Evolutionary conservation across 2,888 invertebrate species (phyloP), one percentile per base, ranked within the genome.

Genomic region (Lapara coniferarum): DNA sequence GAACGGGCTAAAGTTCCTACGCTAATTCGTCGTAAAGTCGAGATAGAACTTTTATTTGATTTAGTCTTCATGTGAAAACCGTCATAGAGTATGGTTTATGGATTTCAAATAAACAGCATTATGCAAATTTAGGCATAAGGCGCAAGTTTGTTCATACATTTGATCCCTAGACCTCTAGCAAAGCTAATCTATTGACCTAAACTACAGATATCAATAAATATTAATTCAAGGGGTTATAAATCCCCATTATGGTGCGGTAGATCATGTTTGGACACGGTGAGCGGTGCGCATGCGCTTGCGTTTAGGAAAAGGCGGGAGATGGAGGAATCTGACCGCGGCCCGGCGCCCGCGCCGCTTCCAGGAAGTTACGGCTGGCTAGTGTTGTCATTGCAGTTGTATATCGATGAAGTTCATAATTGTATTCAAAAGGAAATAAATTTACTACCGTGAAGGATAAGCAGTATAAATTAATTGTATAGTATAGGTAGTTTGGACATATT

Each of bases 341-440:
- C 87, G 91, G 91, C 93, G 92, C 91, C 88, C 89, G 89, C 85
- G 82, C 85, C 79, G 86, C 89, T 92, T 94, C 94, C 93, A 91
- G 92, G 93, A 92, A 93, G 87, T 90, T 88, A 89, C 89, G 89
- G 88, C 87, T 81, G 89, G 86, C 89, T 88, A 88, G 89, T 89
- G 89, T 86, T 81, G 90, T 70, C 74, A 71, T 74, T 25, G 13
- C 10, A 49, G 2, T 19, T 4, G 19, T 19, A 58, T 66, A 66
- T 66, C 66, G 70, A 55, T 53, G 66, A 71, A 74, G 71, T 68
- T 46, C 19, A 49, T 68, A 49, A 8, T 13, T 13, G 1, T 56
- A 10, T 16, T 56, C 10, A n/a, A 6, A 56, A 56, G 16, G 16
- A 25, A 56, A 10, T 8, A 8, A 37, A 37, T 37, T 37, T 5